Base-by-base conservation (phyloP, 2,888 invertebrate genomes). In the Pyralis farinalis region DNA sequence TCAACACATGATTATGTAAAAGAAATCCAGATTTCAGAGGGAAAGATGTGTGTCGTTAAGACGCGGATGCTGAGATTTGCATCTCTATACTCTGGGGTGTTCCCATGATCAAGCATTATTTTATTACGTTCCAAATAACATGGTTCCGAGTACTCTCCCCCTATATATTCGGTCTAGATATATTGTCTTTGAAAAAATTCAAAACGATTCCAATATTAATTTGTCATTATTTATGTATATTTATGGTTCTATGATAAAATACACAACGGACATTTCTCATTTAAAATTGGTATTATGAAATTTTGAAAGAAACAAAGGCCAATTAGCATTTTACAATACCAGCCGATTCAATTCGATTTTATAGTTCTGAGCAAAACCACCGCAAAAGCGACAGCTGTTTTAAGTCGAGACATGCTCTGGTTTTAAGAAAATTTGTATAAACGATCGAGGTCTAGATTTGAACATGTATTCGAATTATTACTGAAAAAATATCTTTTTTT, bases 1-100 rank as follows among this genome's bases (percentile, higher is more conserved):
- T 79, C 80, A 83, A 77, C 86, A 84, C 84, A 80, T 86, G 84
- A 87, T 86, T 86, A 86, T 87, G 86, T 86, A 79, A 87, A 87
- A 86, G 81, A 84, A 87, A 82, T 82, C 75, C 58, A 75, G 75
- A 75, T 79, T 77, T 72, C 60, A 67, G 68, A 66, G 74, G 77
- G 76, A 72, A 75, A 69, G 79, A 75, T 72, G 77, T 66, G 69
- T 72, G 81, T 80, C 78, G 81, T 83, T 87, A 85, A 85, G 83
- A 83, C 63, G 73, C 56, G 63, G 66, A 62, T 58, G 56, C 60
- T 50, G 46, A 67, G 74, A 85, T 87, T 87, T 85, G 81, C 84
- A 87, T 83, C 73, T 68, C 64, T 67, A 64, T 72, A 69, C 70
- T 66, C 70, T 61, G 76, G 77, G 67, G 56, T 60, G 63, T 73